Evolutionary conservation across 2,888 invertebrate genomes (phyloP), one percentile per base, ranked within the genome.

Genomic region (Palloptera scutellata): DNA sequence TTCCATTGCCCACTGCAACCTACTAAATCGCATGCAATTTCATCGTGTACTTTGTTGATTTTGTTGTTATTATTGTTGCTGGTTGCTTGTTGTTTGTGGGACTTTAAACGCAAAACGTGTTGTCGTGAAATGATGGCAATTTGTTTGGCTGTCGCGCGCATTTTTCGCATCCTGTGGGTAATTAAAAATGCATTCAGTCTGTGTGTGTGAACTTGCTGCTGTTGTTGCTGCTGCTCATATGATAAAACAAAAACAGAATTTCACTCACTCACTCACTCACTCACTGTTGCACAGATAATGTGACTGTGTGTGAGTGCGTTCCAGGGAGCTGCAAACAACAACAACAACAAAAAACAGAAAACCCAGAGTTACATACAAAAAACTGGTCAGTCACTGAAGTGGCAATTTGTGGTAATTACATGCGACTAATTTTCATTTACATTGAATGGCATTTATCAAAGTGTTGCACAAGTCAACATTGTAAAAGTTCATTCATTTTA

Each of bases 391-490:
- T 79, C 79, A 78, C 78, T 78, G 79, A 78, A 80, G 78, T 79
- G 77, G 78, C 78, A 80, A 80, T 79, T 79, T 79, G 78, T 80
- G 78, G 79, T 78, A 79, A 79, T 80, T 78, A 80, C 80, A 80
- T 78, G 80, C 76, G 41, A 79, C 78, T 80, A 79, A 79, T 79
- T 79, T 80, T 78, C 79, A 79, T 80, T 80, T 76, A 79, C 79
- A 79, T 79, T 79, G 78, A 79, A 80, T 77, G 76, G 78, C 77
- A 79, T 79, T 80, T 79, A 77, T 80, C 78, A 65, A 41, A n/a
- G 43, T 20, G 19, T 13, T 15, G 30, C 30, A 30, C 3, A 30
- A 30, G n/a, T n/a, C n/a, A n/a, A n/a, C n/a, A n/a, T n/a, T 30
- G 30, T 30, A 30, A 2, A 30, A 30, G 30, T 30, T 30, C 30